Evolutionary conservation across 2,797 vertebrate genomes (phyloP).

Genomic region (Alcedo atthis): DNA sequence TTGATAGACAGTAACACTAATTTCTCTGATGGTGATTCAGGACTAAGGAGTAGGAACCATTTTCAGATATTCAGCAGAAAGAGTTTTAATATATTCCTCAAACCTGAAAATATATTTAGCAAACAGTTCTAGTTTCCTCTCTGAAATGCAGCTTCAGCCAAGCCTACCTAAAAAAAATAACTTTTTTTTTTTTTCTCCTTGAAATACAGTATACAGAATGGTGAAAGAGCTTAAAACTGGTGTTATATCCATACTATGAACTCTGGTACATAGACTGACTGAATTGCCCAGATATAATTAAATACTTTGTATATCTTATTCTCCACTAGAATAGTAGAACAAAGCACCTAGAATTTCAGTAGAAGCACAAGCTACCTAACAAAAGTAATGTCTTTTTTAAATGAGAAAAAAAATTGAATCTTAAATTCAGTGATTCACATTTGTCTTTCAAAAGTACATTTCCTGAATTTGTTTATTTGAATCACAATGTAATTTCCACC

Average conservation of each 20-base stretch:
- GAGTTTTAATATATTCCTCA: neutral
- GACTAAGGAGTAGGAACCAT: neutral
- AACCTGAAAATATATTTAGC: neutral
- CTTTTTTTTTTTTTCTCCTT: neutral
- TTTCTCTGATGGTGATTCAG: neutral
- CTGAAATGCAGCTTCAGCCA: neutral
- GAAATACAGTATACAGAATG: neutral
- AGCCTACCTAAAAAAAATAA: neutral
- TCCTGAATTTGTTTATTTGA: neutral
- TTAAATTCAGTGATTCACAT: neutral
- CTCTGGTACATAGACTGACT: neutral
- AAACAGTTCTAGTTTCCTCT: neutral
- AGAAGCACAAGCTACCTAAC: neutral
- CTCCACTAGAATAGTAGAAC: neutral
- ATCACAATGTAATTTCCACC: neutral
- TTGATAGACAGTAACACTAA: neutral
- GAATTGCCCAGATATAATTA: neutral
- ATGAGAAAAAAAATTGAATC: neutral
- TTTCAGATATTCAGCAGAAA: neutral
- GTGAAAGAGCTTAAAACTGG: neutral
- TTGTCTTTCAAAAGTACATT: neutral
- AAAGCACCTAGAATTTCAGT: neutral
- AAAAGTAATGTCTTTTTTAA: neutral
- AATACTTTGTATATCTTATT: neutral
- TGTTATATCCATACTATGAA: neutral